These are phyloP conservation scores for Carabus problematicus DNA, from an alignment of 2,888 invertebrate genomes.

Conservation along the genomic window DNA sequence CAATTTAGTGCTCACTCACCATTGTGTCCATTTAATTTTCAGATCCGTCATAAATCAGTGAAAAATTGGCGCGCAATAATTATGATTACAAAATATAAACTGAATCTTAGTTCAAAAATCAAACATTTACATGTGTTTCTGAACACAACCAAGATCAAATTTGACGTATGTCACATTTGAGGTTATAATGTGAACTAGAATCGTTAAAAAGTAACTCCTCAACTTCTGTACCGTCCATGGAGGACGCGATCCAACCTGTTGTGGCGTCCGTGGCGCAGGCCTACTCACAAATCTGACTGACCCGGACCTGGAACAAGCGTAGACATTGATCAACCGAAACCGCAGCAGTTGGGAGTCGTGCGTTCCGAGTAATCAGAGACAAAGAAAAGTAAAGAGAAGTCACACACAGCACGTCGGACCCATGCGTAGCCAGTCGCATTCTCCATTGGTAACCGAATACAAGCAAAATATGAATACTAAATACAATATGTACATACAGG, in stretches of 20 bases:
- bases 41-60: no score
- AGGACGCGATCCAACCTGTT: neutral
- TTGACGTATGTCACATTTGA: no score
- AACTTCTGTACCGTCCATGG: constrained; percentile 6
- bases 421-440: constrained; percentile 35
- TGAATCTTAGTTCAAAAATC: no score
- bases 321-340: constrained; percentile 8
- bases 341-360: neutral
- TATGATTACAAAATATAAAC: no score
- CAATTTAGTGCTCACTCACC: no score
- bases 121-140: no score
- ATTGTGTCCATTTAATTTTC: no score
- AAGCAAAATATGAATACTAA: constrained; percentile 11
- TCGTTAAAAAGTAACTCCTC: neutral
- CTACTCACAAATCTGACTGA: constrained; percentile 66
- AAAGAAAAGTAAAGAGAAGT: neutral
- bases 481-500: constrained; percentile 35
- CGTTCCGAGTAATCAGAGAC: neutral
- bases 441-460: constrained; percentile 27
- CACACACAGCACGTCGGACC: constrained; percentile 24
- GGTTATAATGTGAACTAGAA: no score
- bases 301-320: constrained; percentile 65
- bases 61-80: no score
- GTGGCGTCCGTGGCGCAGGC: constrained; percentile 6
- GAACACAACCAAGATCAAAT: no score